Evolutionary conservation across 2,797 vertebrate species (phyloP).

Genomic region (Rhyacichthys aspro): DNA sequence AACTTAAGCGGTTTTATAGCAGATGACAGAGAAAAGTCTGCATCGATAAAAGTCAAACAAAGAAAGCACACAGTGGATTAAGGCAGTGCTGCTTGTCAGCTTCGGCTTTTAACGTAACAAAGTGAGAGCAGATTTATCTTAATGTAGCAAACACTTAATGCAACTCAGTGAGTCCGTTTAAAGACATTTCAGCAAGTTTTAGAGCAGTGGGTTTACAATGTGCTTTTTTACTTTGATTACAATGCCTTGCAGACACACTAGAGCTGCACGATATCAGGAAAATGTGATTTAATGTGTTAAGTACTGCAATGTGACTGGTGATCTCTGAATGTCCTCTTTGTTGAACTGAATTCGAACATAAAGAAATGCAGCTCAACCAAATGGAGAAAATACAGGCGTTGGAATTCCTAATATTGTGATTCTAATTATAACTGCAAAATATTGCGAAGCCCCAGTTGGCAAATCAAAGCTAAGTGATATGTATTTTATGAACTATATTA

Average conservation of each 20-base stretch:
- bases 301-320: no score
- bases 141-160: conserved; percentile 61
- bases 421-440: no score
- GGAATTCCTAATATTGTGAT: no score
- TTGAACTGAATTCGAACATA: no score
- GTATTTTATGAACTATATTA: no score
- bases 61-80: conserved; percentile 53
- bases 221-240: background rate
- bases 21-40: conserved; percentile 67
- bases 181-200: conserved; percentile 52
- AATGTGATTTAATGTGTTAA: no score
- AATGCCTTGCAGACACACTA: background rate
- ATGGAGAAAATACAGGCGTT: no score
- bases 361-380: no score
- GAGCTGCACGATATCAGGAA: no score
- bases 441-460: no score
- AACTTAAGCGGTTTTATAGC: conserved; percentile 63
- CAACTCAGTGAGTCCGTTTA: conserved; percentile 57
- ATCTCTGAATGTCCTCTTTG: no score
- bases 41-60: conserved; percentile 68
- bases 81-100: conserved; percentile 53
- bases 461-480: no score
- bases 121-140: conserved; percentile 69
- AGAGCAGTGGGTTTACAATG: conserved; percentile 18
- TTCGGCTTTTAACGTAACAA: conserved; percentile 58